Base-by-base conservation (phyloP, 1,140 invertebrate species). In the Ceratosolen solmsi region DNA sequence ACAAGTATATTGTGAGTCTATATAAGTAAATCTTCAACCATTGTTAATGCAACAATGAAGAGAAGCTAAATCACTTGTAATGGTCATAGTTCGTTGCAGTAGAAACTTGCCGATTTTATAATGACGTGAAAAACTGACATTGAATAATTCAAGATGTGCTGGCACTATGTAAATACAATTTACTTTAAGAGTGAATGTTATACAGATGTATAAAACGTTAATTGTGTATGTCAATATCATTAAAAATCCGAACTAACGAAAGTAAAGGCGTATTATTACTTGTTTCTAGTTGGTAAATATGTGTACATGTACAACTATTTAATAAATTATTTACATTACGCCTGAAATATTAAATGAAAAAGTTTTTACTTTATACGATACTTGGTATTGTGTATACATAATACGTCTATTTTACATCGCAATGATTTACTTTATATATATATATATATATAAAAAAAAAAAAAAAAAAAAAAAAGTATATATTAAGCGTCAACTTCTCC, bases 401-500 rank as follows among this genome's bases (percentile, higher is more conserved):
- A 78, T 63, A 73, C 13, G 3, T 33, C 17, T 70, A 82, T 65
- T 82, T 63, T 78, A 51, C 46, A 73, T 27, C 9, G 22, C 5
- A 60, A n/a, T 54, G 30, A 30, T 8, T 56, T 13, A 36, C n/a
- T 27, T 63, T 36, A 49, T 30, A 20, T 72, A 41, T 58, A 58
- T 22, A 30, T 2, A 38, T 36, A 4, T 74, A 9, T n/a, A n/a
- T n/a, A n/a, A n/a, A n/a, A n/a, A n/a, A n/a, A n/a, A n/a, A n/a
- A n/a, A n/a, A n/a, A n/a, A n/a, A n/a, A n/a, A n/a, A n/a, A n/a
- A n/a, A n/a, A n/a, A 41, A 25, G 46, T 1, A 17, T 75, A 38
- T 17, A 36, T 63, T 71, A 30, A 72, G n/a, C 60, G 27, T 79
- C 76, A 27, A 99, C 97, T 94, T 99, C 99, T 79, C 99, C 98